Conservation (phyloP, 2,888 invertebrate genomes). For the Cerastis rubricosa region DNA sequence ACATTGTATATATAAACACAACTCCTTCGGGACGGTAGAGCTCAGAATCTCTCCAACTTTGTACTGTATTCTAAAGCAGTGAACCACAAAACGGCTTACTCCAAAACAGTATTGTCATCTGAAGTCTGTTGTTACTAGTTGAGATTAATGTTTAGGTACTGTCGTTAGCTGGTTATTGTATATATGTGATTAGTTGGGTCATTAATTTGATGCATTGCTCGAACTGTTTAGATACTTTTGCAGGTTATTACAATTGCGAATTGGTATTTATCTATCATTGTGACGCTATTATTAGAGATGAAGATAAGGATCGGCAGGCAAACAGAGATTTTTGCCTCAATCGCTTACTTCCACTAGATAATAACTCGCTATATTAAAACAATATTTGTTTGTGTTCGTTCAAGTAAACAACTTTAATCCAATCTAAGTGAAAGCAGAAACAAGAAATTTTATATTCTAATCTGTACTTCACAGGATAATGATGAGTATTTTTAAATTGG, state of each 20-base stretch:
- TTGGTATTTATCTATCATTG: background rate
- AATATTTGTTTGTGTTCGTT: slow-evolving; percentile 1
- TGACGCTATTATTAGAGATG: background rate
- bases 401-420: slow-evolving; percentile 1
- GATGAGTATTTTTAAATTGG: background rate
- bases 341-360: background rate
- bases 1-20: background rate
- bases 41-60: background rate
- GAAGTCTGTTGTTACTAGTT: slow-evolving; percentile 1
- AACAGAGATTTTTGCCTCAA: background rate
- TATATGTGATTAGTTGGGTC: background rate
- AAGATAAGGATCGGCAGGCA: background rate
- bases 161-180: background rate
- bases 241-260: background rate
- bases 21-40: too few species aligned
- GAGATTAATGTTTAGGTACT: background rate
- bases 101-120: background rate
- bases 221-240: background rate
- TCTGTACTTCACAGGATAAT: background rate
- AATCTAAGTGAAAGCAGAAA: background rate
- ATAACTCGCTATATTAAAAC: background rate
- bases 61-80: background rate
- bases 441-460: background rate
- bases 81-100: background rate
- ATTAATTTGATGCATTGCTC: background rate